phyloP scores from a whole-genome alignment of 64 coral and sea anemone genomes.

The Stylophora pistillata region DNA sequence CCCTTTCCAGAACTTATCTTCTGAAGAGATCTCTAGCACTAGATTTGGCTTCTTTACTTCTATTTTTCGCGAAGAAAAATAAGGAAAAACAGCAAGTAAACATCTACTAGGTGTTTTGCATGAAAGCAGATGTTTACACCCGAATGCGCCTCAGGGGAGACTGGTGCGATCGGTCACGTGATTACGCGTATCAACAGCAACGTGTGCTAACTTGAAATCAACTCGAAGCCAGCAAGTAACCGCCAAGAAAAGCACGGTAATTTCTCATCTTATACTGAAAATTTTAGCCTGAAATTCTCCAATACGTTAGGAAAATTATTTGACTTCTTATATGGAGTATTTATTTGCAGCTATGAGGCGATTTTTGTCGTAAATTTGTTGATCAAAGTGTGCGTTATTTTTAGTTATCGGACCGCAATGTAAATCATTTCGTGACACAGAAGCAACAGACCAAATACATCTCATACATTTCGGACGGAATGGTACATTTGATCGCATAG shows the following conservation, averaged over 20 bases:
- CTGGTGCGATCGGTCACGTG: constrained; percentile 20
- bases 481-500: not conserved
- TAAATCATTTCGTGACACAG: not conserved
- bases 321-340: not conserved
- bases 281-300: not conserved
- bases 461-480: not conserved
- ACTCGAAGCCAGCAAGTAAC: constrained; percentile 8
- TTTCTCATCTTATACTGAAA: not conserved
- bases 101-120: not conserved
- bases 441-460: not conserved
- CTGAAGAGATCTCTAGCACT: no score
- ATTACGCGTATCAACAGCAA: constrained; percentile 13
- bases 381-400: constrained; percentile 27
- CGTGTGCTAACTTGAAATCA: constrained; percentile 33
- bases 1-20: no score
- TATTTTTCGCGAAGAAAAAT: not conserved
- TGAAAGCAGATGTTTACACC: not conserved
- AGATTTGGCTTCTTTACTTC: not conserved
- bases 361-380: not conserved
- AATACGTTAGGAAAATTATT: constrained; percentile 22
- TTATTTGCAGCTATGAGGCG: not conserved
- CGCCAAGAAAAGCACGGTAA: constrained; percentile 11
- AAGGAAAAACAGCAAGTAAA: not conserved
- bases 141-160: not conserved
- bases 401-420: not conserved